Base-by-base conservation (phyloP, 64 coral and sea anemone species). In the Actinia tenebrosa region DNA sequence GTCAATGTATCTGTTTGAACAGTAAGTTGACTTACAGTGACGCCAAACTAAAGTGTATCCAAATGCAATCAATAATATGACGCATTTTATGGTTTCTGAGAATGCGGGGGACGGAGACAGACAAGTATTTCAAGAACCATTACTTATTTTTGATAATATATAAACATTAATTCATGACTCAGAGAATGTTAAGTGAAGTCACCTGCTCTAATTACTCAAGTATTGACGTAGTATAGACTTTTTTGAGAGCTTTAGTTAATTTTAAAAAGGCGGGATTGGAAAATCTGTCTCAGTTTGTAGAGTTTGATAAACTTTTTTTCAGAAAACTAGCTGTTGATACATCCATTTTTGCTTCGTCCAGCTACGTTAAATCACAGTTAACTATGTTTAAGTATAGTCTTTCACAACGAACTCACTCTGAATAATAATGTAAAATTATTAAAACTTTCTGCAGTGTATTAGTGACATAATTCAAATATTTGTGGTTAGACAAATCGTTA, bases 401-500 rank as follows among this genome's bases (percentile, higher is more conserved):
- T 2, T 37, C 69, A 30, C n/a, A 75, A 75, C 23, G 25, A 30
- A 10, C 11, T 26, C 13, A 30, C 11, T n/a, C 11, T 9, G n/a
- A 13, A 5, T 27, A 75, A 27, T 75, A 75, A 30, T 42, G 2
- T 26, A 30, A 30, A 52, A 20, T 50, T 81, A 50, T 20, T 53
- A 50, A 50, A 1, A 46, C 46, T 79, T 79, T 37, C 30, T 37
- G 30, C 9, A 16, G 6, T 42, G 77, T 16, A 79, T 79, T 3
- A 44, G 17, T 53, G 17, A 81, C 53, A 81, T 81, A 81, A 10
- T 23, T 81, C 50, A 81, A 81, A 81, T 81, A 52, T 45, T 81
- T 81, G 79, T n/a, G 79, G 79, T 81, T 50, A 81, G 22, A 5
- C 5, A 3, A 81, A 50, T 81, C 79, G 22, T 50, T 45, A 22